These are phyloP conservation scores for Drosophila diplacantha DNA, from an alignment of 2,888 invertebrate species.

Conservation along the genomic window DNA sequence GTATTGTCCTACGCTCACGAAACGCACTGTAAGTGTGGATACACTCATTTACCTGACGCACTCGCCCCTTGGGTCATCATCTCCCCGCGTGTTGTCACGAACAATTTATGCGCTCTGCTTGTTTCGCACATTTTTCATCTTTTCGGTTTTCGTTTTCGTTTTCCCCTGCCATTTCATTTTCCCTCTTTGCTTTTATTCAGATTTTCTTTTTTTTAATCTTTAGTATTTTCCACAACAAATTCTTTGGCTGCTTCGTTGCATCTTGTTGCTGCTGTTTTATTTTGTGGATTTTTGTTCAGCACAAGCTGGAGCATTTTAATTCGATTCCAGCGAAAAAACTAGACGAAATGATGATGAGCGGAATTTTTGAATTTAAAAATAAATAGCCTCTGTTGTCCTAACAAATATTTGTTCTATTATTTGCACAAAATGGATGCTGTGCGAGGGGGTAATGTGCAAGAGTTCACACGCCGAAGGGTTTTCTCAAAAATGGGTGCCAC, in stretches of 20 bases:
- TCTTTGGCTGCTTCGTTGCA: slow-evolving; percentile 5
- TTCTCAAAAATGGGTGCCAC: not conserved
- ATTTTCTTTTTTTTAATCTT: slow-evolving; percentile 12
- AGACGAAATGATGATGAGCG: slow-evolving; percentile 12
- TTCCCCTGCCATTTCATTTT: slow-evolving; percentile 18
- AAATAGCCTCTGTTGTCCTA: slow-evolving; percentile 22
- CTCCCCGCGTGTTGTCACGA: slow-evolving; percentile 54
- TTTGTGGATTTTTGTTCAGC: slow-evolving; percentile 14
- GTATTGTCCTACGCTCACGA: not conserved
- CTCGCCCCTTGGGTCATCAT: slow-evolving; percentile 7
- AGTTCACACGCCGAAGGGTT: not conserved
- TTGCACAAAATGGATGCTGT: not conserved
- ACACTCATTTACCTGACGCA: slow-evolving; percentile 18
- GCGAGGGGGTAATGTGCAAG: not conserved
- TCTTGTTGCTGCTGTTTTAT: slow-evolving; percentile 1
- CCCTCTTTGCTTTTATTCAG: not conserved
- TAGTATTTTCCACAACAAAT: slow-evolving; percentile 3
- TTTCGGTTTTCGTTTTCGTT: slow-evolving; percentile 37
- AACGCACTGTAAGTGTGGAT: slow-evolving; percentile 12
- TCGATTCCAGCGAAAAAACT: slow-evolving; percentile 18
- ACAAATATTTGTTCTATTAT: slow-evolving; percentile 6
- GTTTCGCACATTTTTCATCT: slow-evolving; percentile 66
- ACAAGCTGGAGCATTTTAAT: slow-evolving; percentile 9
- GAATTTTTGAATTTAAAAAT: slow-evolving; percentile 25
- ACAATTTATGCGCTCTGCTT: slow-evolving; percentile 56